phyloP scores from a whole-genome alignment of 2,888 invertebrate genomes.

The Alcis repandata region DNA sequence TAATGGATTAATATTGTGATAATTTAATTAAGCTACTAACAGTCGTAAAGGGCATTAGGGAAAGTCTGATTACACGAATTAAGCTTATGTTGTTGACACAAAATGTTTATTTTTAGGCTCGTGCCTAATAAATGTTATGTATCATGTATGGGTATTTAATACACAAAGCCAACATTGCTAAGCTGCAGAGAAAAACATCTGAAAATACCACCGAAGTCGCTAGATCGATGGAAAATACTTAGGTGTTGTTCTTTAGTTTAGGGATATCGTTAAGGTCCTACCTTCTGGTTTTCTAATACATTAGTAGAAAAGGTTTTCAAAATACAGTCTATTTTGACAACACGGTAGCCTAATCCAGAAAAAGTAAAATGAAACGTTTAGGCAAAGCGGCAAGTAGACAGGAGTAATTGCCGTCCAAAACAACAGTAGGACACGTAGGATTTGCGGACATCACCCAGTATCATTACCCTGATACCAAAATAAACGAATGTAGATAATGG shows the following conservation, averaged over 20 bases:
- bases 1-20: conserved; percentile 72
- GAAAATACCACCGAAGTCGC: not conserved
- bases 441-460: conserved; percentile 75
- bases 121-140: conserved; percentile 32
- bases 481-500: conserved; percentile 85
- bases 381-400: conserved; percentile 10
- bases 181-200: not conserved
- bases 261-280: not conserved
- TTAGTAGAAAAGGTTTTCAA: too few species aligned
- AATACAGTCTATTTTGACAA: not conserved
- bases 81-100: conserved; percentile 42
- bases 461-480: conserved; percentile 82
- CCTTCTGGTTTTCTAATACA: not conserved
- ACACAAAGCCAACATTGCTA: not conserved
- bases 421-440: conserved; percentile 57
- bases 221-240: too few species aligned
- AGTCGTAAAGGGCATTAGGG: conserved; percentile 61
- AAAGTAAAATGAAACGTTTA: conserved; percentile 1
- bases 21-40: conserved; percentile 67
- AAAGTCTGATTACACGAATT: conserved; percentile 46
- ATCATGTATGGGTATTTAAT: conserved; percentile 3
- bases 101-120: conserved; percentile 45
- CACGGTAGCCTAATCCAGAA: not conserved
- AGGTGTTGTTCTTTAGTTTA: too few species aligned
- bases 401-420: conserved; percentile 29